Evolutionary conservation across 2,888 invertebrate genomes (phyloP).

Genomic region (Netelia melanura): DNA sequence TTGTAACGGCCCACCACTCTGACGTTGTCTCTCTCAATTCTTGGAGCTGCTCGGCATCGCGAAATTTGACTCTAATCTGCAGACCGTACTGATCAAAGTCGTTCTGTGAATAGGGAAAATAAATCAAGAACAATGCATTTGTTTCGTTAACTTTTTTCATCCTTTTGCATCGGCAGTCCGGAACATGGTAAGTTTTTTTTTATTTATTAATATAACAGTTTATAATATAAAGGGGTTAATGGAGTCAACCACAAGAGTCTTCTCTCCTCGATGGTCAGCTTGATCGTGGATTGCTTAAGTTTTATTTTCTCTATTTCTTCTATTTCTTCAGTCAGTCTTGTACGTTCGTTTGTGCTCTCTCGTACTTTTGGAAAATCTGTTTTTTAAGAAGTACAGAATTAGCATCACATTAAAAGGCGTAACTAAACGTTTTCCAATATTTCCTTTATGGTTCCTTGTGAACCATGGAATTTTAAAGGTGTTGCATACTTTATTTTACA

Average conservation of each 20-base stretch:
- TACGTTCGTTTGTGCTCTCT: constrained; percentile 87
- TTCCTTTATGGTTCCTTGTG: too few species aligned
- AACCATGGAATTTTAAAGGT: too few species aligned
- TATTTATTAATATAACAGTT: too few species aligned
- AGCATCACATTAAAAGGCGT: too few species aligned
- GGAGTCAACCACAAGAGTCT: constrained; percentile 90
- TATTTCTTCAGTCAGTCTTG: constrained; percentile 85
- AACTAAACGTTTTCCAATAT: too few species aligned
- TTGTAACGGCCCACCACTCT: constrained; percentile 97
- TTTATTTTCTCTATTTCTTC: constrained; percentile 84
- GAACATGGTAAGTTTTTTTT: too few species aligned
- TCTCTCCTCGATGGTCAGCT: constrained; percentile 85
- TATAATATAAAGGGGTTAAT: too few species aligned
- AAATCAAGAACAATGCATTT: constrained; percentile 78
- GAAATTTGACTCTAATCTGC: constrained; percentile 94
- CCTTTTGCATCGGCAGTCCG: too few species aligned
- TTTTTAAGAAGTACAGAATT: neutral
- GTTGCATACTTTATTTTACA: too few species aligned
- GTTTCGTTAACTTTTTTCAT: constrained; percentile 85
- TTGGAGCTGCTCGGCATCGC: constrained; percentile 91
- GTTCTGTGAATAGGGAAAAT: constrained; percentile 82
- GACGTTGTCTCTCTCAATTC: constrained; percentile 92
- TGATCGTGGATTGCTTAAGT: constrained; percentile 84
- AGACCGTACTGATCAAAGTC: too few species aligned
- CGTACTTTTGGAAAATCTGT: constrained; percentile 88